A percentile compares a stretch with the other conserved stretches of the same genome.
These are phyloP conservation scores for Drosophila barbarae DNA, from an alignment of 2,888 invertebrate genomes.

Conservation along the genomic window DNA sequence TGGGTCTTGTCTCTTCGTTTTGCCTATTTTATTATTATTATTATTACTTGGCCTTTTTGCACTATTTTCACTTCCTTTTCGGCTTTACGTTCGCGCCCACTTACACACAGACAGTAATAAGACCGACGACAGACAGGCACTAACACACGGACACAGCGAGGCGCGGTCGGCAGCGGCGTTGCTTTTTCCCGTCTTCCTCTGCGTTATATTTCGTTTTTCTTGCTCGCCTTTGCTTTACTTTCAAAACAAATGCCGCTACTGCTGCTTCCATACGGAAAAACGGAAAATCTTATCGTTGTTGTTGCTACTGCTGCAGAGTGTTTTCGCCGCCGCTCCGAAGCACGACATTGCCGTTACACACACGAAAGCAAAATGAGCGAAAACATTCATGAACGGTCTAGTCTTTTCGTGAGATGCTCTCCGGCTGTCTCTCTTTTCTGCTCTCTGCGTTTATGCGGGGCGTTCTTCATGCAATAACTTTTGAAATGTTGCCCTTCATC, in stretches of 20 bases:
- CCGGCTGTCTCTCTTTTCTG: not conserved
- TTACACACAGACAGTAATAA: constrained; percentile 36
- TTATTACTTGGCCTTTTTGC: constrained; percentile 53
- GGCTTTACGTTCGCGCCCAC: constrained; percentile 42
- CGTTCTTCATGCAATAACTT: not conserved
- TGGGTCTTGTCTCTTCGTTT: constrained; percentile 63
- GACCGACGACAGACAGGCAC: constrained; percentile 19
- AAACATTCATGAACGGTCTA: constrained; percentile 23
- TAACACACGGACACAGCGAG: constrained; percentile 50
- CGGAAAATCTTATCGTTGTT: constrained; percentile 56
- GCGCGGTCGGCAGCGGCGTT: constrained; percentile 57
- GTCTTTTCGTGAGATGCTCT: constrained; percentile 7
- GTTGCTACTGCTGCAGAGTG: constrained; percentile 34
- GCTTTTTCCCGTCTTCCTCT: constrained; percentile 40
- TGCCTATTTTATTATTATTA: constrained; percentile 65
- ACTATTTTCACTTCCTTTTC: constrained; percentile 64
- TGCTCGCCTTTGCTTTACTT: constrained; percentile 53
- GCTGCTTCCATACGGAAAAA: constrained; percentile 63
- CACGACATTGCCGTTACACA: constrained; percentile 67
- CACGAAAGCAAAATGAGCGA: constrained; percentile 52
- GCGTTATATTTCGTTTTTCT: constrained; percentile 62
- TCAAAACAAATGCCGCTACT: constrained; percentile 67
- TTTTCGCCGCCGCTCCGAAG: constrained; percentile 58
- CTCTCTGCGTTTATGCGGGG: constrained; percentile 13
- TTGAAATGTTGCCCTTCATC: not conserved